phyloP scores from a whole-genome alignment of 2,888 invertebrate genomes.

The Cordilura impudica region DNA sequence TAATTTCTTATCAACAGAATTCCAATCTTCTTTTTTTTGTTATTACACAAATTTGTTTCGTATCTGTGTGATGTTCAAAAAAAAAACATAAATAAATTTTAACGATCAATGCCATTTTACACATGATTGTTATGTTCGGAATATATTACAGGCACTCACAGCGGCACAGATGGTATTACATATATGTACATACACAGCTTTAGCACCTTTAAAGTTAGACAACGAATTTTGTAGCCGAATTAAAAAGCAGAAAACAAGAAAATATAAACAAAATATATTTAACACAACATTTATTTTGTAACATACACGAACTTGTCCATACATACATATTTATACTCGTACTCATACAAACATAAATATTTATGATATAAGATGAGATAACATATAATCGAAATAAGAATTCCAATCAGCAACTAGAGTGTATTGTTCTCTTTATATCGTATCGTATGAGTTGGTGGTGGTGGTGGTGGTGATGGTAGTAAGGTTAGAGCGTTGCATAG shows the following conservation, averaged over 20 bases:
- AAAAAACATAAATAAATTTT: conserved; percentile 25
- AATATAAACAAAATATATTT: conserved; percentile 17
- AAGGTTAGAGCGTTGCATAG: no score
- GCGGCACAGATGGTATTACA: no score
- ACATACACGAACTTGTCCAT: no score
- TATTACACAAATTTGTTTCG: neutral
- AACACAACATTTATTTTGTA: conserved; percentile 49
- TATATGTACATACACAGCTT: neutral
- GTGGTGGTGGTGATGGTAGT: no score
- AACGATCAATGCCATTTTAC: conserved; percentile 42
- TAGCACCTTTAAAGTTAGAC: conserved; percentile 1
- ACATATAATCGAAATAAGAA: conserved; percentile 45
- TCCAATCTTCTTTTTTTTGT: neutral
- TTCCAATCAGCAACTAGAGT: conserved; percentile 6
- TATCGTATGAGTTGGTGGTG: neutral
- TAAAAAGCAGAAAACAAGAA: neutral
- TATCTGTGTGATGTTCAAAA: neutral
- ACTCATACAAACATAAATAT: neutral
- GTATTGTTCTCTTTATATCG: neutral
- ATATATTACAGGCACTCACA: neutral
- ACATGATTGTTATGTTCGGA: conserved; percentile 27
- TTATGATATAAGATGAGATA: conserved; percentile 41
- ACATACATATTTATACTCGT: neutral
- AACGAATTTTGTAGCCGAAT: conserved; percentile 10
- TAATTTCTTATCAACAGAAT: neutral